These are phyloP conservation scores for Drosophila rhopaloa DNA, from an alignment of 1,140 invertebrate genomes.

Conservation along the genomic window DNA sequence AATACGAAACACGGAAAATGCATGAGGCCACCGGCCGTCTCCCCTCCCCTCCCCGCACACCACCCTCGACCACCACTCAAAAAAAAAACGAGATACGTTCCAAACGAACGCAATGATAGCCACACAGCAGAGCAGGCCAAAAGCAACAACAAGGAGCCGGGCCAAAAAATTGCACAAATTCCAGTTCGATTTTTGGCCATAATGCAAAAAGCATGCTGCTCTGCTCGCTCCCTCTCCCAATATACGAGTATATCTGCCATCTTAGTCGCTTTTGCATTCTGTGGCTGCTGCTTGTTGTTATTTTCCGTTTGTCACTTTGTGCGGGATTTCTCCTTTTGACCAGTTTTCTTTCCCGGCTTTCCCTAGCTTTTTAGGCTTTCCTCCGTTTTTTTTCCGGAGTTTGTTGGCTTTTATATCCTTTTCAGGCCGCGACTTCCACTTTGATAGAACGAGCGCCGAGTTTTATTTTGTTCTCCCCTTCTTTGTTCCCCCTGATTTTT, in stretches of 20 bases:
- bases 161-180: slow-evolving; percentile 61
- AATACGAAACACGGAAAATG: slow-evolving; percentile 82
- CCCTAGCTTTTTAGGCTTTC: slow-evolving; percentile 18
- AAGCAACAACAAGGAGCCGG: slow-evolving; percentile 17
- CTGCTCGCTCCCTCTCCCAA: neutral
- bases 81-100: slow-evolving; percentile 27
- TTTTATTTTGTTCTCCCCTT: slow-evolving; percentile 20
- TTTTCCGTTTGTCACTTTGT: slow-evolving; percentile 71
- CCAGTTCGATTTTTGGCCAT: slow-evolving; percentile 80
- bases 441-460: slow-evolving; percentile 48
- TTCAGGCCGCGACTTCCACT: slow-evolving; percentile 42
- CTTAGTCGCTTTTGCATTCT: slow-evolving; percentile 22
- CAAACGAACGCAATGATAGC: slow-evolving; percentile 66
- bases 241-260: slow-evolving; percentile 2
- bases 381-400: slow-evolving; percentile 16
- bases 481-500: slow-evolving; percentile 55
- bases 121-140: slow-evolving; percentile 48
- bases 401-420: slow-evolving; percentile 14
- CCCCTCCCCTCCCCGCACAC: slow-evolving; percentile 11
- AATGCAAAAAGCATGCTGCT: slow-evolving; percentile 49
- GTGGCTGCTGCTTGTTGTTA: slow-evolving; percentile 9
- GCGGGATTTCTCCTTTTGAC: slow-evolving; percentile 59
- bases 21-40: slow-evolving; percentile 46
- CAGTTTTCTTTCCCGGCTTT: slow-evolving; percentile 21
- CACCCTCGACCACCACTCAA: slow-evolving; percentile 14